Evolutionary conservation across 2,888 invertebrate genomes (phyloP).

Genomic region (Stegana nigrithorax): DNA sequence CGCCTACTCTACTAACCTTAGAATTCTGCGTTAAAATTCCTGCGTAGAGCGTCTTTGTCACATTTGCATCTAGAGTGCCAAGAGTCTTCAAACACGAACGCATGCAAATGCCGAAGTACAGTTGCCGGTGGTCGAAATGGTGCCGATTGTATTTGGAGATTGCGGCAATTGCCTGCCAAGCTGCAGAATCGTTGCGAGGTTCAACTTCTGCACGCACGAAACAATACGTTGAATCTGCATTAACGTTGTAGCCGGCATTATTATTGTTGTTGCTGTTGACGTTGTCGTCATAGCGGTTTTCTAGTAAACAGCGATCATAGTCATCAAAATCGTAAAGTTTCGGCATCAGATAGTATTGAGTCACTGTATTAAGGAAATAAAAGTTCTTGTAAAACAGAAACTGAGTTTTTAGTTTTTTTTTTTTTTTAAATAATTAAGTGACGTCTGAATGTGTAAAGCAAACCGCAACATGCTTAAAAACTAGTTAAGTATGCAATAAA

Average conservation of each 20-base stretch:
- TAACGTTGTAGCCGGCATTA: background rate
- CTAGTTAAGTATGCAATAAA: slow-evolving; percentile 1
- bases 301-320: slow-evolving; percentile 64
- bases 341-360: slow-evolving; percentile 66
- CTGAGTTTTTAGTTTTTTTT: background rate
- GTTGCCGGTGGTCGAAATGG: slow-evolving; percentile 61
- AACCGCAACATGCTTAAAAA: background rate
- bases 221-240: slow-evolving; percentile 51
- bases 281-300: slow-evolving; percentile 34
- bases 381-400: too few species aligned
- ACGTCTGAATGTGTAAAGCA: background rate
- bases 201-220: slow-evolving; percentile 60
- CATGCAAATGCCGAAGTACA: slow-evolving; percentile 60
- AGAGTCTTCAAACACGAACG: slow-evolving; percentile 49
- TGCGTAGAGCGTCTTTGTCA: slow-evolving; percentile 36
- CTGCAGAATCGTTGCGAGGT: slow-evolving; percentile 43
- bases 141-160: slow-evolving; percentile 57
- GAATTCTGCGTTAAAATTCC: slow-evolving; percentile 53
- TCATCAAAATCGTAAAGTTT: slow-evolving; percentile 63
- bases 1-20: slow-evolving; percentile 46
- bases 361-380: slow-evolving; percentile 56
- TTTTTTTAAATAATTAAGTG: background rate
- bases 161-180: slow-evolving; percentile 55
- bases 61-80: slow-evolving; percentile 31
- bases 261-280: background rate